phyloP scores from a whole-genome alignment of 2,113 vertebrate genomes.

The Bucco capensis region DNA sequence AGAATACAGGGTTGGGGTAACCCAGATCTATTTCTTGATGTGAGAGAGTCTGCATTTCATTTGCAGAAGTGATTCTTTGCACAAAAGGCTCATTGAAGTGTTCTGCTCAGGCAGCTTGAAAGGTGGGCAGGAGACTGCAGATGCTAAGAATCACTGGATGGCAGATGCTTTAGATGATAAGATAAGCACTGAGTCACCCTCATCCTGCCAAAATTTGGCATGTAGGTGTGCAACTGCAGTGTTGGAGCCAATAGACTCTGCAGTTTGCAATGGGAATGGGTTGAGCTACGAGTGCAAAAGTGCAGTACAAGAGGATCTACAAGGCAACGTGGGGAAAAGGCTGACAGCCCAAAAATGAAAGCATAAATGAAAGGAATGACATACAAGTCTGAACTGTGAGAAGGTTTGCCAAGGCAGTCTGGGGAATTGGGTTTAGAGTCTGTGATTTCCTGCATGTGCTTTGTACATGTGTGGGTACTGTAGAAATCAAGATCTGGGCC shows the following conservation, averaged over 20 bases:
- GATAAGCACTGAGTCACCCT: too few species aligned
- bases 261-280: not conserved
- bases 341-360: not conserved
- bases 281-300: not conserved
- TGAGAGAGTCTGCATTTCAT: not conserved
- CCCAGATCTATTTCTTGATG: not conserved
- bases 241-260: not conserved
- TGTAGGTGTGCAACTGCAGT: not conserved
- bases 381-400: not conserved
- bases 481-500: not conserved
- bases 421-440: not conserved
- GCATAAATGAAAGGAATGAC: not conserved
- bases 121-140: not conserved
- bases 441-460: not conserved
- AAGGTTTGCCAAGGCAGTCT: not conserved
- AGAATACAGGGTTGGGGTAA: not conserved
- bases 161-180: not conserved
- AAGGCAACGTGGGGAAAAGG: not conserved
- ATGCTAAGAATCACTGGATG: not conserved
- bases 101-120: not conserved
- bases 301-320: not conserved
- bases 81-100: not conserved
- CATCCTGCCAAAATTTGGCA: not conserved
- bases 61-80: not conserved
- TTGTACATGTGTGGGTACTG: too few species aligned